Conservation (phyloP, 2,797 vertebrate species). For the Myotis planiceps region DNA sequence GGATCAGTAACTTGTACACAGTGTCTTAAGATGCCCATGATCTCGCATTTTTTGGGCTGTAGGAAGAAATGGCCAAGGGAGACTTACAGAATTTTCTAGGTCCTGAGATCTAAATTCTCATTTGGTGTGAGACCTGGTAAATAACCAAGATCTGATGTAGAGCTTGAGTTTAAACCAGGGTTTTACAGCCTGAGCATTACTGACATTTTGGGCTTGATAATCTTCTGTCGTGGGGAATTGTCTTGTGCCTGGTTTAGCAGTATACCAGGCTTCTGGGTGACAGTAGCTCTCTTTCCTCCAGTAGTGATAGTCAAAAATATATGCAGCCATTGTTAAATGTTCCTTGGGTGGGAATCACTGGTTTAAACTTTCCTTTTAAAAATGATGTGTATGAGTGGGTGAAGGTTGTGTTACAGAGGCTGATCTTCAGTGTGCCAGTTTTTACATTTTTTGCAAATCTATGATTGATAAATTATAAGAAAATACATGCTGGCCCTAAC, state of each 20-base stretch:
- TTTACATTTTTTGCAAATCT: background rate
- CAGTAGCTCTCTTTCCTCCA: background rate
- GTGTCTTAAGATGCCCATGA: background rate
- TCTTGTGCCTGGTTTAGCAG: background rate
- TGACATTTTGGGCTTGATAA: background rate
- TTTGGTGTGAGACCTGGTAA: background rate
- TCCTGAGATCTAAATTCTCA: background rate
- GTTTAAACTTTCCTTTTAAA: background rate
- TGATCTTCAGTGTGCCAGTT: background rate
- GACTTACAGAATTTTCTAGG: background rate
- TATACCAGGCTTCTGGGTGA: background rate
- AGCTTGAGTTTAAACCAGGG: background rate
- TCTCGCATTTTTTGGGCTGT: background rate
- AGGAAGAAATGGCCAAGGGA: background rate
- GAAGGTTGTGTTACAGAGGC: background rate
- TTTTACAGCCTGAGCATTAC: background rate
- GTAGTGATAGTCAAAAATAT: background rate
- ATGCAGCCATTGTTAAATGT: background rate
- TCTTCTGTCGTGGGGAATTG: background rate
- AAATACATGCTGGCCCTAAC: background rate
- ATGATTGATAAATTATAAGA: background rate
- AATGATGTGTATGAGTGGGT: background rate
- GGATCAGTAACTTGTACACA: slow-evolving; percentile 43
- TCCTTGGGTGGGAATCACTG: background rate
- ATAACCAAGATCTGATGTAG: background rate